Conservation (phyloP, 2,113 vertebrate species). For the Podocnemis expansa region DNA sequence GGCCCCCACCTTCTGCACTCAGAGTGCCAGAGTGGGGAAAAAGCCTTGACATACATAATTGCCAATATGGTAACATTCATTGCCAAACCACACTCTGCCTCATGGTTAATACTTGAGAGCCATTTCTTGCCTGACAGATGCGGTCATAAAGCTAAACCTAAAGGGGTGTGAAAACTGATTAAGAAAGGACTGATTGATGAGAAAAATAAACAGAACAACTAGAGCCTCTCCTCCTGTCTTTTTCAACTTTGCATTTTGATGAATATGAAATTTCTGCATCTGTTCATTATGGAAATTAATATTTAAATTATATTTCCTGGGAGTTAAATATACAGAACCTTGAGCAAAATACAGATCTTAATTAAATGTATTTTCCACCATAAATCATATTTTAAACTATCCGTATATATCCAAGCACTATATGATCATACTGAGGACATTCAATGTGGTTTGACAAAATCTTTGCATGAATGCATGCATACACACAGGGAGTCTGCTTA, state of each 20-base stretch:
- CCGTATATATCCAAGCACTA: not conserved
- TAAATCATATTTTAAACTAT: not conserved
- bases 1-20: too few species aligned
- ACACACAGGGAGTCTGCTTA: not conserved
- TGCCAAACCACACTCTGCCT: constrained; percentile 3
- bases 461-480: not conserved
- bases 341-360: not conserved
- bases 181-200: constrained; percentile 39
- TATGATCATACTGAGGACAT: not conserved
- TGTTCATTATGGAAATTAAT: not conserved
- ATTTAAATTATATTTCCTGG: not conserved
- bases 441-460: not conserved
- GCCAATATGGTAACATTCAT: not conserved
- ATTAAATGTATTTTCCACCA: not conserved
- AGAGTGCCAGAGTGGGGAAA: too few species aligned
- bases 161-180: constrained; percentile 26
- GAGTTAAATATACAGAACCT: not conserved
- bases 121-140: constrained; percentile 15
- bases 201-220: not conserved
- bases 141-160: constrained; percentile 47
- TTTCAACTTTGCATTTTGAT: not conserved
- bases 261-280: not conserved
- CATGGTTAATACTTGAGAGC: constrained; percentile 39
- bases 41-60: not conserved
- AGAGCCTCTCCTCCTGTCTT: not conserved